Base-by-base conservation (phyloP, 2,797 vertebrate genomes). In the Hyperoplus lanceolatus region DNA sequence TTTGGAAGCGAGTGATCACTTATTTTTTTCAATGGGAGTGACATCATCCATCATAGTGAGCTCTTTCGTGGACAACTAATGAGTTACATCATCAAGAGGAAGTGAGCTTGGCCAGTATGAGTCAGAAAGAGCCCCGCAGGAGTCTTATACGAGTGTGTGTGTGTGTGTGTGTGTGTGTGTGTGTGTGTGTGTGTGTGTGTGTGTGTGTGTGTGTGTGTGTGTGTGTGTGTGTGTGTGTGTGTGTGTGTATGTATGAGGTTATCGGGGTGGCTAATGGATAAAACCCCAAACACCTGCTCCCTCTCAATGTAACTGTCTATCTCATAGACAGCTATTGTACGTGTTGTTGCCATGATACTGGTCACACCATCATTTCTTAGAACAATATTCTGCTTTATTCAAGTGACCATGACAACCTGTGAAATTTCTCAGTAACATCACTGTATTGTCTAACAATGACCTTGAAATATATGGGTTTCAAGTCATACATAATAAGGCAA, bases 241-340 rank as follows among this genome's bases (percentile, higher is more conserved):
- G 58, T 72, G 48, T 55, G 51, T 59, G 64, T 59, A 70, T 43
- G 68, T 58, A 42, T 55, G 71, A 38, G 60, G 67, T 72, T 73
- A 83, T 29, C 69, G 70, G 69, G 84, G 69, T 55, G 66, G 80
- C 73, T 92, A 89, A 90, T 90, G 87, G 89, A 88, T 83, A 75
- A 87, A 87, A 79, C 80, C 53, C 67, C 74, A 50, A 83, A 84
- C 93, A 93, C 89, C 92, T 92, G 91, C 85, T 91, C 85, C 90
- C 90, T 83, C 79, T 85, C 76, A 15, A 29, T 29, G 29, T 29
- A 29, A 29, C 53, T 49, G 50, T 66, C 70, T 55, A 43, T 74
- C 79, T 63, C 60, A 54, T 45, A 62, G 15, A 66, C 69, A 57
- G 80, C 74, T 66, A 58, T 72, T 58, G 74, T 79, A 64, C 13